Conservation (phyloP, 2,888 invertebrate species). For the Bembecia ichneumoniformis region DNA sequence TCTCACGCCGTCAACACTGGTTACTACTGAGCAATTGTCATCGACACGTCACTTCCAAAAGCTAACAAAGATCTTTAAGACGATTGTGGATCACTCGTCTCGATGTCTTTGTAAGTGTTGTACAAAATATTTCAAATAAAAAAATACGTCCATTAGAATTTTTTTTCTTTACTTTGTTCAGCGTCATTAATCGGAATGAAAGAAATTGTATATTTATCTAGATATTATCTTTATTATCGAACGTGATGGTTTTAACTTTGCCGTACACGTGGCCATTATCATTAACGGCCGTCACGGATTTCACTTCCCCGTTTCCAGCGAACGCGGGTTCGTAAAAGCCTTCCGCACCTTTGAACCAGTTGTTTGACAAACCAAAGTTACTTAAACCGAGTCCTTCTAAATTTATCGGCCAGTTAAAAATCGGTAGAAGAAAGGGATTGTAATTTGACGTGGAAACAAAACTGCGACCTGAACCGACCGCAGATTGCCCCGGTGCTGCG, state of each 20-base stretch:
- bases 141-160: neutral
- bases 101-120: constrained; percentile 26
- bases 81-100: constrained; percentile 49
- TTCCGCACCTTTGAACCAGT: constrained; percentile 34
- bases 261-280: constrained; percentile 43
- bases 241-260: constrained; percentile 31
- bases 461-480: constrained; percentile 31
- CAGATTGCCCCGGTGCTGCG: constrained; percentile 24
- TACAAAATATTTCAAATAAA: neutral
- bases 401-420: constrained; percentile 28
- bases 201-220: too few species aligned
- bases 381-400: constrained; percentile 23
- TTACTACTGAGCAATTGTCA: constrained; percentile 27
- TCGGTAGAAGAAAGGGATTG: constrained; percentile 30
- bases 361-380: constrained; percentile 18
- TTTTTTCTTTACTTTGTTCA: neutral
- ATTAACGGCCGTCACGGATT: constrained; percentile 33
- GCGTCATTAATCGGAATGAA: too few species aligned
- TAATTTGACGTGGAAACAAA: constrained; percentile 24
- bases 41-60: constrained; percentile 1
- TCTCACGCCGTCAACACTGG: constrained; percentile 46
- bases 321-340: constrained; percentile 31
- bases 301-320: constrained; percentile 21
- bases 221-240: constrained; percentile 21
- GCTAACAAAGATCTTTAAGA: constrained; percentile 35